Percentiles rank a stretch among this genome's conserved stretches.
Evolutionary conservation across 2,888 invertebrate genomes (phyloP).

Genomic region (Buathra laborator): DNA sequence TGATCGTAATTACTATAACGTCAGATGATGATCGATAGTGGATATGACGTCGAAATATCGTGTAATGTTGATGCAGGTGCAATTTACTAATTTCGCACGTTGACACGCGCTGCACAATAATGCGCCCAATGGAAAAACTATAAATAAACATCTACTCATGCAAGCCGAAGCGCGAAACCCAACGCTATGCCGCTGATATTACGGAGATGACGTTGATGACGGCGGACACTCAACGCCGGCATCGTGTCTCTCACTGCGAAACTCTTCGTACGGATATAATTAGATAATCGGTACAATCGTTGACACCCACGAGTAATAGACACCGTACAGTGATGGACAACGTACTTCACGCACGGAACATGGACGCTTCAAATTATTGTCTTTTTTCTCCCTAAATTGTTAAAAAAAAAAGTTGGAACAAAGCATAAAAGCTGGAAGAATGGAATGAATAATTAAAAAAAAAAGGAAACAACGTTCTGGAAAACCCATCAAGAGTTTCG

Average conservation of each 20-base stretch:
- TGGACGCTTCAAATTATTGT: no score
- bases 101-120: constrained; percentile 2
- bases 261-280: not conserved
- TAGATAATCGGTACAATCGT: not conserved
- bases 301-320: not conserved
- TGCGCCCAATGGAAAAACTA: constrained; percentile 7
- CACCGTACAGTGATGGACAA: not conserved
- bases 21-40: no score
- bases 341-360: not conserved
- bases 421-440: no score
- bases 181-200: not conserved
- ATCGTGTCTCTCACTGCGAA: not conserved
- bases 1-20: no score
- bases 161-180: constrained; percentile 9
- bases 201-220: constrained; percentile 15
- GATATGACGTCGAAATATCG: not conserved
- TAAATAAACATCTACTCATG: constrained; percentile 39
- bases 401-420: no score
- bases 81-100: constrained; percentile 13
- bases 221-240: not conserved
- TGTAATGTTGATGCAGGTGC: constrained; percentile 1
- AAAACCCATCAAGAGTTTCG: not conserved
- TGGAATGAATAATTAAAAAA: not conserved
- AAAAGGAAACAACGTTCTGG: constrained; percentile 6
- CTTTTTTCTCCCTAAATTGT: no score